These are phyloP conservation scores for Monopterus albus DNA, from an alignment of 2,113 vertebrate genomes.

Conservation along the genomic window DNA sequence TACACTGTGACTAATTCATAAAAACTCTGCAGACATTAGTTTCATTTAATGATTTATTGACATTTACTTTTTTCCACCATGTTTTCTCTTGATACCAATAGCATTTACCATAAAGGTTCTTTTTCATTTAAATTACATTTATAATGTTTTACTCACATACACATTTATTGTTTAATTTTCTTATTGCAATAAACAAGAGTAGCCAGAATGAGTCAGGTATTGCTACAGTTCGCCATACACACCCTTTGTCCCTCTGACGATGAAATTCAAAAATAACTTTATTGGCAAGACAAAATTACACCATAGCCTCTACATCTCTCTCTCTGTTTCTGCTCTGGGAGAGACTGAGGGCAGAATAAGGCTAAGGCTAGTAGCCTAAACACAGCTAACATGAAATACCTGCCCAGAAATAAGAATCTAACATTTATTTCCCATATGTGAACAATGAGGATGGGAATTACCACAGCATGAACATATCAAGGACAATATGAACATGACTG, in stretches of 20 bases:
- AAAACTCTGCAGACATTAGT: slow-evolving; percentile 42
- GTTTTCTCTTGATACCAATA: slow-evolving; percentile 80
- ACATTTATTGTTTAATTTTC: slow-evolving; percentile 83
- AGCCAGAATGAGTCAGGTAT: slow-evolving; percentile 86
- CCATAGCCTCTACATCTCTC: slow-evolving; percentile 74
- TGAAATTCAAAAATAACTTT: slow-evolving; percentile 84
- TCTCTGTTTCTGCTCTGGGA: slow-evolving; percentile 66
- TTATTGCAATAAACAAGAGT: slow-evolving; percentile 89
- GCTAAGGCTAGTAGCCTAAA: slow-evolving; percentile 84
- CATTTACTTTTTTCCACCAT: slow-evolving; percentile 81
- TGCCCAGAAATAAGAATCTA: slow-evolving; percentile 79
- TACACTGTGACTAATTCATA: slow-evolving; percentile 23
- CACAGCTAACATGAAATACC: slow-evolving; percentile 83
- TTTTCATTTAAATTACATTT: slow-evolving; percentile 86
- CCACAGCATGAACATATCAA: slow-evolving; percentile 65
- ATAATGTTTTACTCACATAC: slow-evolving; percentile 84
- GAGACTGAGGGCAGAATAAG: slow-evolving; percentile 81
- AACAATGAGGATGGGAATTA: slow-evolving; percentile 68
- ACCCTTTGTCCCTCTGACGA: slow-evolving; percentile 78
- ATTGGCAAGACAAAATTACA: slow-evolving; percentile 84
- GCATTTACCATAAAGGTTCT: slow-evolving; percentile 81
- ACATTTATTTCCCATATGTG: slow-evolving; percentile 74
- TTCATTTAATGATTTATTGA: slow-evolving; percentile 84
- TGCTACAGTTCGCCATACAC: slow-evolving; percentile 85
- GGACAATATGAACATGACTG: slow-evolving; percentile 53